Evolutionary conservation across 1,140 invertebrate species (phyloP).

Genomic region (Hydropsyche tenuis): DNA sequence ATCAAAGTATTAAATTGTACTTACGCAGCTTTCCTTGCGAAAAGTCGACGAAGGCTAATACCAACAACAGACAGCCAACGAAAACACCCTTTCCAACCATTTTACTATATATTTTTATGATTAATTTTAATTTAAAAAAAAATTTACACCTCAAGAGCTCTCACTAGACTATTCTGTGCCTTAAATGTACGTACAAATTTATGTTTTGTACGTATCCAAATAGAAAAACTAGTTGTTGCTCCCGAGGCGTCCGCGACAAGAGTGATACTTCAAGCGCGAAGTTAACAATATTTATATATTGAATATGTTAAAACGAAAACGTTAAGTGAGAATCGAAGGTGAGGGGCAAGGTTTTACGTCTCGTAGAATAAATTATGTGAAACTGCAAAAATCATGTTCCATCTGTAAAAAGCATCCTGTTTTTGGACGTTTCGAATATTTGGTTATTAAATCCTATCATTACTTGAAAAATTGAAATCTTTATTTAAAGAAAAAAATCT

Average conservation of each 20-base stretch:
- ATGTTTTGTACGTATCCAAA: not conserved
- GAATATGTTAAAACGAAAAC: constrained; percentile 1
- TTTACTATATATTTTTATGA: not conserved
- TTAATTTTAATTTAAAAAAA: not conserved
- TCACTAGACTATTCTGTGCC: not conserved
- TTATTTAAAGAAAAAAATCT: too few species aligned
- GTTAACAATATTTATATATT: constrained; percentile 19
- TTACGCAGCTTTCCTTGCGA: not conserved
- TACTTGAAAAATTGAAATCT: too few species aligned
- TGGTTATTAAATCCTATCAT: too few species aligned
- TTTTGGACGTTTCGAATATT: too few species aligned
- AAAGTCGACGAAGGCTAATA: not conserved
- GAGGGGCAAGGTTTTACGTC: constrained; percentile 19
- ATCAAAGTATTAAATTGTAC: not conserved
- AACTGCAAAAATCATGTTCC: too few species aligned
- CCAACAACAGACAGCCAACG: not conserved
- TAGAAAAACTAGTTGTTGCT: constrained; percentile 25
- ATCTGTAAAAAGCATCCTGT: too few species aligned
- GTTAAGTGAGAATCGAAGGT: not conserved
- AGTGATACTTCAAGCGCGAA: not conserved
- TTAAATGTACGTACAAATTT: too few species aligned
- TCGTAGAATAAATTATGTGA: too few species aligned
- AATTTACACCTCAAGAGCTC: not conserved
- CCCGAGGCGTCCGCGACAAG: constrained; percentile 9
- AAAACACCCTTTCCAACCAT: not conserved